Percentiles rank a stretch among this genome's conserved stretches.
These are phyloP conservation scores for Conchocele bisecta DNA, from an alignment of 2,888 invertebrate genomes.

Conservation along the genomic window DNA sequence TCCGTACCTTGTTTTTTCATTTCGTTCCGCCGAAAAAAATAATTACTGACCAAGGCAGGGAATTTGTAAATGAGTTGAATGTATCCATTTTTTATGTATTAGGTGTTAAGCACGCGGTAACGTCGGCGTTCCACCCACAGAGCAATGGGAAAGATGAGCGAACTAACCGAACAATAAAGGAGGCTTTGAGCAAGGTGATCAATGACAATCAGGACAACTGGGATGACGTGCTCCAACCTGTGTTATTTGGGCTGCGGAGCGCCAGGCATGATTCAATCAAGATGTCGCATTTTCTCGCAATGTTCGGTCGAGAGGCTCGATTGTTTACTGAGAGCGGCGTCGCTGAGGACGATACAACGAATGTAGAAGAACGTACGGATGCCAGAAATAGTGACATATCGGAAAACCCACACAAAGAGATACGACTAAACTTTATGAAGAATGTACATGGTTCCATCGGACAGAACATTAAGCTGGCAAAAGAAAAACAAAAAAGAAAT, in stretches of 20 bases:
- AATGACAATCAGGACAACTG: slow-evolving; percentile 1
- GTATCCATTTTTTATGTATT: neutral
- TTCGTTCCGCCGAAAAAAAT: slow-evolving; percentile 11
- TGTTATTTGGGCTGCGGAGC: neutral
- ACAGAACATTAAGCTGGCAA: too few species aligned
- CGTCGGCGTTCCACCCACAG: slow-evolving; percentile 33
- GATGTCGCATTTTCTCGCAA: neutral
- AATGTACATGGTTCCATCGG: too few species aligned
- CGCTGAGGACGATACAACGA: too few species aligned
- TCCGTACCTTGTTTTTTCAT: neutral
- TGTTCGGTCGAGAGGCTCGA: neutral
- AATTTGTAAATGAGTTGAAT: slow-evolving; percentile 8
- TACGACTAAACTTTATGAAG: too few species aligned
- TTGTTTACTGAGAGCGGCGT: neutral
- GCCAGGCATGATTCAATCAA: neutral
- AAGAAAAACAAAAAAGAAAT: too few species aligned
- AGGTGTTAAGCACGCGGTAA: neutral
- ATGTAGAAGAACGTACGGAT: too few species aligned
- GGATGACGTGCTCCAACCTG: neutral
- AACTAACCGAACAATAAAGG: slow-evolving; percentile 29
- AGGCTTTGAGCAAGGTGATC: neutral
- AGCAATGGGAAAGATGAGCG: slow-evolving; percentile 28
- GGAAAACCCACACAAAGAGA: too few species aligned
- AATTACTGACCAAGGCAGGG: slow-evolving; percentile 11
- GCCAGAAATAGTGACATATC: too few species aligned